Evolutionary conservation across 2,888 invertebrate species (phyloP), one percentile per base, ranked within the genome.

Genomic region (Ectropis crepuscularia): DNA sequence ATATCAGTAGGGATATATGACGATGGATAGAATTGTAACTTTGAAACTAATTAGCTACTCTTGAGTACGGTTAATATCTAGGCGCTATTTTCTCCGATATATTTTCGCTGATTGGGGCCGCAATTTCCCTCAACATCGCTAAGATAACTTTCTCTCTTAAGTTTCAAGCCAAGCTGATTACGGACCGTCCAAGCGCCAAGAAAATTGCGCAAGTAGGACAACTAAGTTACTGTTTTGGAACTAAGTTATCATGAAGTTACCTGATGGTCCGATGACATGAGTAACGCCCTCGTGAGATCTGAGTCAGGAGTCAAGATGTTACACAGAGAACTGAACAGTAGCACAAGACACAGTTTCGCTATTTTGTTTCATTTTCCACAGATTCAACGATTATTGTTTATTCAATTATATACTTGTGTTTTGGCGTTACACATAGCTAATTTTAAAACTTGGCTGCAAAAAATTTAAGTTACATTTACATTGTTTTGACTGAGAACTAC

Each of bases 131-230:
- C 41, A 41, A 10, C 39, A 6, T 39, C 47, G 16, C 46, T 47
- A 10, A 41, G 39, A 48, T 39, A 55, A 55, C 55, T 55, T 55
- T 47, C 41, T n/a, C 28, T 48, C 36, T 37, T n/a, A 10, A 47
- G 50, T 50, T 58, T 50, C 39, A 47, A 55, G 8, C 28, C 8
- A 28, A 46, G 47, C 55, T 55, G 55, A 55, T 55, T 47, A 55
- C 54, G 38, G 36, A 46, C 12, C 55, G 41, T 47, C 47, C 16
- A 5, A 16, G 28, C 47, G 8, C 39, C 16, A 39, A 41, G 55
- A 41, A 49, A 57, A 49, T 16, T 42, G 57, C 12, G 11, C 57
- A 57, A 57, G 11, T 49, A 38, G 16, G 48, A 28, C 41, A 49
- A 48, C 28, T 46, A 57, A 49, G 54, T 54, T 46, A 38, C 39